Evolutionary conservation across 2,888 invertebrate genomes (phyloP), one percentile per base, ranked within the genome.

Genomic region (Dimorphilus gyrociliatus): DNA sequence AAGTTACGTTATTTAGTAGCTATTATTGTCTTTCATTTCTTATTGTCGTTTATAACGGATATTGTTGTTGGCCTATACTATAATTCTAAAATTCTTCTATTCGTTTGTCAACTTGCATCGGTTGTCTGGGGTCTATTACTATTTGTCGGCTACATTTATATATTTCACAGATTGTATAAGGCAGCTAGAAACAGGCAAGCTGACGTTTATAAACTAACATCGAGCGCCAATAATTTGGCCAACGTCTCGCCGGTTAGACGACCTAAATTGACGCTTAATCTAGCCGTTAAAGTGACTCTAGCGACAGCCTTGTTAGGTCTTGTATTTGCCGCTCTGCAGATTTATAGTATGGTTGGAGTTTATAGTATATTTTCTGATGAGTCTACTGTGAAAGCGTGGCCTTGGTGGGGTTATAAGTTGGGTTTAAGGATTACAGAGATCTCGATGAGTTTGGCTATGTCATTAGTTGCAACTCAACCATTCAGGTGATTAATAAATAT

Each of bases 351-450:
- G 27, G 72, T 76, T 47, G 73, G 72, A 27, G 72, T 76, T 25
- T 49, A 61, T 54, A 39, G 54, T 39, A 64, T 61, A 46, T 45
- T 65, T 46, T 39, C 53, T 1, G 27, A 33, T 6, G 42, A 44
- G 6, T n/a, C n/a, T n/a, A 53, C 53, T 16, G 66, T 68, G 1
- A 61, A 67, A 36, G 65, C 69, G 38, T 88, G 88, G 88, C 69
- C 84, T 3, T 78, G 85, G 68, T 86, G 84, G 82, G 78, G 80
- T 14, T 85, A 81, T 65, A 82, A 86, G 53, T 76, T 82, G 51
- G 77, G 78, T 0, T 71, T 84, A 30, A 72, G 86, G 16, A 68
- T 84, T 4, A 72, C 84, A 30, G 88, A 88, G 63, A 74, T 86
- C 26, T 73, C 77, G n/a, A 78, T 86, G 50, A 80, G 85, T 45